Base-by-base conservation (phyloP, 2,888 invertebrate species). In the Mythimna loreyi region DNA sequence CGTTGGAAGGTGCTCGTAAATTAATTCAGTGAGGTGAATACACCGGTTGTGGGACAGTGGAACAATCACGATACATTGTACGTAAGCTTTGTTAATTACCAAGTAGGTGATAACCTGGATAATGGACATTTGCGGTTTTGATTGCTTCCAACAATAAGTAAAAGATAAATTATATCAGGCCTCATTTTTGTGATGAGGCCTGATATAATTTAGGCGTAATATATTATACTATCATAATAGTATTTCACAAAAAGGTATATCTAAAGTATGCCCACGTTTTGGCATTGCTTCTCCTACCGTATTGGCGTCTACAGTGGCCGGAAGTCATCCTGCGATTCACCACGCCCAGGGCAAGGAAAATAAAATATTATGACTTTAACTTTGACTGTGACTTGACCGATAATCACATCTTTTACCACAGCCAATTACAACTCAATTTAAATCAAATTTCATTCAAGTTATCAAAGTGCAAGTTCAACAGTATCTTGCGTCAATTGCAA, bases 11-110 rank as follows among this genome's bases (percentile, higher is more conserved):
- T 47, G 45, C 56, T 60, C 66, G 80, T 79, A 82, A 79, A 79
- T 82, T 59, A 66, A 80, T 80, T 82, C 58, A 33, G 80, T 33
- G 67, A 66, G 79, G 79, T 80, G 83, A 80, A 82, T 36, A 80
- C 75, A 62, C 79, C 56, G 66, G 58, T 50, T 69, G 63, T 80
- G 47, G 83, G 70, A 75, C 64, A 79, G 83, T 75, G 57, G 79
- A 59, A 53, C 79, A 59, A 64, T 66, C 67, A 60, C 56, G 61
- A 67, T 69, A 82, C 49, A 61, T 58, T 43, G 60, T 58, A 30
- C 30, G 43, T n/a, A 53, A 76, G 52, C 65, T 56, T 52, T 63
- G 60, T 82, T 79, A 79, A 82, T 78, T 82, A 81, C 63, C 28
- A 28, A 52, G 59, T 58, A 61, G 55, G 53, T 53, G 43, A 64